A percentile compares a stretch with the other conserved stretches of the same genome.
Conservation (phyloP, 1,140 invertebrate genomes). For the Drosophila pectinifera region DNA sequence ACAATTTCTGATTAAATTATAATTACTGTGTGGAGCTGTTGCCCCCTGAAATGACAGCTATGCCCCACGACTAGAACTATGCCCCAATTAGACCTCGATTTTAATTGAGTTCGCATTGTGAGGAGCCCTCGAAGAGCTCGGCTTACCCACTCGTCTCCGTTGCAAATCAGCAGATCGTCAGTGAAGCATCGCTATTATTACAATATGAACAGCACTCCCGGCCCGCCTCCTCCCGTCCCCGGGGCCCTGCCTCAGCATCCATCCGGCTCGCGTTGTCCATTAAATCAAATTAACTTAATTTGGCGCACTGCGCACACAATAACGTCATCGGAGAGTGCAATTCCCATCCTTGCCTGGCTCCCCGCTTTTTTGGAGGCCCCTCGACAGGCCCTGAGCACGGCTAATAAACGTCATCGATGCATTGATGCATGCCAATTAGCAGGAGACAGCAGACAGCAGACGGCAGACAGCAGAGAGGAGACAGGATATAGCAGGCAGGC, state of each 20-base stretch:
- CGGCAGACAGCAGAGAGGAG: conserved; percentile 18
- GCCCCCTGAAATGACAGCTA: background rate
- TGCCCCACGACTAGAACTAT: background rate
- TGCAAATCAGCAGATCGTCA: conserved; percentile 9
- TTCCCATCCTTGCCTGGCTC: conserved; percentile 6
- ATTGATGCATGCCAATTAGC: conserved; percentile 80
- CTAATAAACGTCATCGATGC: conserved; percentile 82
- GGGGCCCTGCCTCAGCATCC: background rate
- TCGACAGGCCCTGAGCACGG: conserved; percentile 67
- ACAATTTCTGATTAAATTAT: no score
- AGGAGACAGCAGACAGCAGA: conserved; percentile 32
- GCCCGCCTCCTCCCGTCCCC: background rate
- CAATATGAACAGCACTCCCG: conserved; percentile 5
- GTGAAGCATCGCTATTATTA: conserved; percentile 17
- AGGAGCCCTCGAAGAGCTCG: background rate
- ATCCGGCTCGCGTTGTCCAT: conserved; percentile 42
- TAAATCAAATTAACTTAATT: conserved; percentile 80
- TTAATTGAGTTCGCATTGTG: conserved; percentile 26
- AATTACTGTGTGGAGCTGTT: background rate
- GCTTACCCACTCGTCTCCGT: conserved; percentile 4
- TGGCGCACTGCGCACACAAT: conserved; percentile 75
- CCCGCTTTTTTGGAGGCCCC: conserved; percentile 4
- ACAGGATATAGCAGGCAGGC: background rate
- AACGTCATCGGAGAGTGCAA: conserved; percentile 61
- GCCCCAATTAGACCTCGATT: conserved; percentile 2